Base-by-base conservation (phyloP, 2,797 vertebrate genomes). In the Anniella stebbinsi region DNA sequence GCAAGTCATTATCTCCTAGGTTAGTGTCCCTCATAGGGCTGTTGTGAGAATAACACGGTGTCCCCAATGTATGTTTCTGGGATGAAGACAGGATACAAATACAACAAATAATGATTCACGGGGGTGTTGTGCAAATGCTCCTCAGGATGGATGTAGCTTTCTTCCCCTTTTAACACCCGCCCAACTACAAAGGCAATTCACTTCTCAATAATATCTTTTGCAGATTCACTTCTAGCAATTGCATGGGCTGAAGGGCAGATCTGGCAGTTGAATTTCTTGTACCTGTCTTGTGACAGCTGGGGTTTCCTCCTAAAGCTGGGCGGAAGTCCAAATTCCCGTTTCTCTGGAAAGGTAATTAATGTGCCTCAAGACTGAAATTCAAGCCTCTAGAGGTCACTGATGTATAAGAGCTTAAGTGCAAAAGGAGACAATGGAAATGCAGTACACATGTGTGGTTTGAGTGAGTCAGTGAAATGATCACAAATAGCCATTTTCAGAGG, bases 351-450 rank as follows among this genome's bases (percentile, higher is more conserved):
- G 72, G 33, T 69, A 77, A 82, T 92, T 86, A 88, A 85, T 60
- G 7, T 60, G 63, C 54, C 84, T 81, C 15, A n/a, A 86, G 83
- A 63, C 51, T 38, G 82, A 88, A 89, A 87, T 66, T 89, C 60
- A 92, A 83, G 81, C 94, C 97, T 96, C 95, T 97, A 97, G 96
- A 94, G 95, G 97, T 95, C 95, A 93, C 94, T 94, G 92, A 1
- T 86, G 94, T 86, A 86, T 87, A 78, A 88, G 80, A 80, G 8
- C 86, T 85, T 89, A 54, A 78, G 45, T 28, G 83, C 23, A 0
- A 0, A 70, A 0, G 0, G 30, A 11, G 7, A 41, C 2, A 1
- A 18, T 25, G 18, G 38, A 45, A 66, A 15, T 54, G 72, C 28
- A 70, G 80, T 1, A 0, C 1, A 2, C 13, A 63, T 48, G 45